These are phyloP conservation scores for Penaeus indicus DNA, from an alignment of 1,140 invertebrate genomes.

Conservation along the genomic window DNA sequence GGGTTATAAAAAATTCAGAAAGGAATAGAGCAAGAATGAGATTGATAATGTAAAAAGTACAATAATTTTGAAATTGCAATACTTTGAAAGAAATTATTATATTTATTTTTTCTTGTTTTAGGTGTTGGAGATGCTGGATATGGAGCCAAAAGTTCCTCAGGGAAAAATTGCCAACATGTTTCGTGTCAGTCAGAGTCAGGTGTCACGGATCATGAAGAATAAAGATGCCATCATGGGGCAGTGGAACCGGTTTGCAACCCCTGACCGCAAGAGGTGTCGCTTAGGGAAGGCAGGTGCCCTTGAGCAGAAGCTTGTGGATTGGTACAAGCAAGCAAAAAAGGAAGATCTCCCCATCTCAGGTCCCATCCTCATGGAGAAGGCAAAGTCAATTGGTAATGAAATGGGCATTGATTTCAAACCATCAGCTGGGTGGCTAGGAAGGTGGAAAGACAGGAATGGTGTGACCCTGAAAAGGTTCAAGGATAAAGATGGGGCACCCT, in stretches of 20 bases:
- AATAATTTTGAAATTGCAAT: neutral
- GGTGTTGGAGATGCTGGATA: slow-evolving; percentile 59
- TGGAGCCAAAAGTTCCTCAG: slow-evolving; percentile 57
- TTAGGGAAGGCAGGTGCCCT: slow-evolving; percentile 50
- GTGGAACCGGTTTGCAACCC: slow-evolving; percentile 54
- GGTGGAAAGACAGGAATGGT: slow-evolving; percentile 62
- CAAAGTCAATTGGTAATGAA: slow-evolving; percentile 57
- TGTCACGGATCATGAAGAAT: slow-evolving; percentile 61
- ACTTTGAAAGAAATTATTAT: neutral
- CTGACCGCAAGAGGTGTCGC: slow-evolving; percentile 52
- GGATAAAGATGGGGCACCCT: slow-evolving; percentile 58
- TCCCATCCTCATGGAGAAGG: slow-evolving; percentile 61
- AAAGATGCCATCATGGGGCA: slow-evolving; percentile 50
- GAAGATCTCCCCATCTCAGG: slow-evolving; percentile 59
- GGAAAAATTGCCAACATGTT: slow-evolving; percentile 62
- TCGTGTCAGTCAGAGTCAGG: slow-evolving; percentile 60
- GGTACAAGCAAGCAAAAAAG: slow-evolving; percentile 59
- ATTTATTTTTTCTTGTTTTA: slow-evolving; percentile 37
- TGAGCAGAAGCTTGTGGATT: slow-evolving; percentile 53
- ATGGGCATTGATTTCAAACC: slow-evolving; percentile 61
- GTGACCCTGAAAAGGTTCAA: slow-evolving; percentile 60
- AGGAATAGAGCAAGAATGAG: too few species aligned
- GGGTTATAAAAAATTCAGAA: too few species aligned
- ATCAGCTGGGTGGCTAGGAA: slow-evolving; percentile 57
- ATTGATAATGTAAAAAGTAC: too few species aligned